Percentiles rank a stretch among this genome's conserved stretches.
Evolutionary conservation across 2,797 vertebrate species (phyloP).

Genomic region (Sebastiscus tertius): DNA sequence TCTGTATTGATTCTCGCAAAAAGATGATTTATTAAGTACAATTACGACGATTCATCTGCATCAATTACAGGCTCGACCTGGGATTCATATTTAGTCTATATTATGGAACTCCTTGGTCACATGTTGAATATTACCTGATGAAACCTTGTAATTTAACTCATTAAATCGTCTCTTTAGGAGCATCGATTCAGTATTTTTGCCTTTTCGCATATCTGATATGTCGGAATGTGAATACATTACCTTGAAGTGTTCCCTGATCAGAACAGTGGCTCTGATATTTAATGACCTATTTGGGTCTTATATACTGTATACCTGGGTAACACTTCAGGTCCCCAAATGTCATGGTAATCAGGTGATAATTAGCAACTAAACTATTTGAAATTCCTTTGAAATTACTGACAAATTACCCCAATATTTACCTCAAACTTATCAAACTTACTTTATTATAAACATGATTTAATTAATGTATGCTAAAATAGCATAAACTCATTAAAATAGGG

Average conservation of each 20-base stretch:
- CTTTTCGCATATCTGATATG: background rate
- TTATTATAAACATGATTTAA: too few species aligned
- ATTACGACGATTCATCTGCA: background rate
- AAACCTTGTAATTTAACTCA: background rate
- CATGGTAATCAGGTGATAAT: too few species aligned
- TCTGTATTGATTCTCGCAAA: background rate
- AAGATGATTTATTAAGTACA: background rate
- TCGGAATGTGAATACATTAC: background rate
- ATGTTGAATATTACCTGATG: background rate
- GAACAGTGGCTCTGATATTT: background rate
- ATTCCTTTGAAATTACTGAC: too few species aligned
- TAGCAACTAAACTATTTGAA: too few species aligned
- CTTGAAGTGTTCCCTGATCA: background rate
- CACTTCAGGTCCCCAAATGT: too few species aligned
- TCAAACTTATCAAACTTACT: too few species aligned
- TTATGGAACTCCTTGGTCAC: background rate
- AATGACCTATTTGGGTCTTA: background rate
- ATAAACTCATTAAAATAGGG: fast-evolving
- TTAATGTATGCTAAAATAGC: too few species aligned
- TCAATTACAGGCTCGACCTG: background rate
- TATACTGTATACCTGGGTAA: background rate
- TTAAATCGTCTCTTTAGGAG: background rate
- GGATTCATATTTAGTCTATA: background rate
- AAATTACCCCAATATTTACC: too few species aligned
- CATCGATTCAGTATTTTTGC: background rate